These are phyloP conservation scores for Epinephelus malabaricus DNA, from an alignment of 2,797 vertebrate species.

Conservation along the genomic window DNA sequence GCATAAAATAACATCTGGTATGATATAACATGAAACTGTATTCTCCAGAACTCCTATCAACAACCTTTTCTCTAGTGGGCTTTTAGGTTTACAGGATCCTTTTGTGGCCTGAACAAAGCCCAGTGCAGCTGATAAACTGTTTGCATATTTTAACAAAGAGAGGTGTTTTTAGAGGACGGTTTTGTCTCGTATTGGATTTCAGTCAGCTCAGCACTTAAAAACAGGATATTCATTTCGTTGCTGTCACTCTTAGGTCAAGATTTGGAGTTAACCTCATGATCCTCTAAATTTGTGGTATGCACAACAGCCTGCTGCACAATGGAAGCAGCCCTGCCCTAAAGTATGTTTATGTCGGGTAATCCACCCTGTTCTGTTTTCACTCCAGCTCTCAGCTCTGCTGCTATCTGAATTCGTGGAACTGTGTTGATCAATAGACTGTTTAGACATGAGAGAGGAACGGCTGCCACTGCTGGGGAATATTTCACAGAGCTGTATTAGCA, in stretches of 20 bases:
- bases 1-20: slow-evolving; percentile 10
- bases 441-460: slow-evolving; percentile 52
- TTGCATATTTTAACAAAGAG: not conserved
- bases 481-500: slow-evolving; percentile 65
- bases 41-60: not conserved
- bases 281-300: slow-evolving; percentile 41
- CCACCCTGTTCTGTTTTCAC: slow-evolving; percentile 55
- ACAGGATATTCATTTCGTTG: slow-evolving; percentile 21
- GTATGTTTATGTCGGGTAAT: slow-evolving; percentile 64
- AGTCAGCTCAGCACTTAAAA: slow-evolving; percentile 14
- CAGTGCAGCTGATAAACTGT: not conserved
- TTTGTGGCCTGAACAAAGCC: slow-evolving; percentile 17
- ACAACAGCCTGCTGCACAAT: slow-evolving; percentile 35
- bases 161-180: not conserved
- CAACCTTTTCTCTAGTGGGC: slow-evolving; percentile 6
- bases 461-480: slow-evolving; percentile 65
- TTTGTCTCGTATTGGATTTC: slow-evolving; percentile 34
- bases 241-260: slow-evolving; percentile 39
- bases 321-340: slow-evolving; percentile 19
- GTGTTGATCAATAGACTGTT: slow-evolving; percentile 65
- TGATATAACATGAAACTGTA: slow-evolving; percentile 6
- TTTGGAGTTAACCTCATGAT: slow-evolving; percentile 53
- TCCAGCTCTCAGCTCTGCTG: slow-evolving; percentile 36
- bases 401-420: slow-evolving; percentile 51
- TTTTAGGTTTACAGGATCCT: slow-evolving; percentile 12